These are phyloP conservation scores for Polydrusus pterygomalis DNA, from an alignment of 2,888 invertebrate genomes.

Conservation along the genomic window DNA sequence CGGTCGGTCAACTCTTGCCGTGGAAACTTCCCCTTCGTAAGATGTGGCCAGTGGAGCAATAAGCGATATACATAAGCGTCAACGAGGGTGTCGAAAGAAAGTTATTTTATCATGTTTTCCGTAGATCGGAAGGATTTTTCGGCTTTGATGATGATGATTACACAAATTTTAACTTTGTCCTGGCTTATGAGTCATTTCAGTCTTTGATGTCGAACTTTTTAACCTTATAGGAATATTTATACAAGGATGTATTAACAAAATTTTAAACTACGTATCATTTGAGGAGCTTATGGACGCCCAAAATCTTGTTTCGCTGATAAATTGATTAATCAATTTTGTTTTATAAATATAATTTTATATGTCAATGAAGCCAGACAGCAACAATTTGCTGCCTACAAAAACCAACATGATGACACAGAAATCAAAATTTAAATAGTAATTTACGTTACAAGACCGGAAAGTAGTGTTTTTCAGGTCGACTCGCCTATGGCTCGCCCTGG, in stretches of 20 bases:
- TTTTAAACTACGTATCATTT: too few species aligned
- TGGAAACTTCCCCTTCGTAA: conserved; percentile 46
- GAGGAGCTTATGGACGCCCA: too few species aligned
- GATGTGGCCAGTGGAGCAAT: conserved; percentile 49
- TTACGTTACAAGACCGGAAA: too few species aligned
- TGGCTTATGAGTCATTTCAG: neutral
- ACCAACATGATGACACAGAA: too few species aligned
- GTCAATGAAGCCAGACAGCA: too few species aligned
- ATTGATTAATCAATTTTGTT: too few species aligned
- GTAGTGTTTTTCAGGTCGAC: too few species aligned
- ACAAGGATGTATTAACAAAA: neutral
- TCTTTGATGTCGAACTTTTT: neutral
- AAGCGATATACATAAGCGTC: conserved; percentile 42
- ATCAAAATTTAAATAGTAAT: too few species aligned
- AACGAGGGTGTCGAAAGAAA: conserved; percentile 38
- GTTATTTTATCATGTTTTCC: conserved; percentile 32
- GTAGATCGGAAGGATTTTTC: conserved; percentile 10
- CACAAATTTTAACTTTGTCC: conserved; percentile 5
- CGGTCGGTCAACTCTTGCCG: conserved; percentile 41
- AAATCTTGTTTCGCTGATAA: too few species aligned
- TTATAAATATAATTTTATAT: too few species aligned
- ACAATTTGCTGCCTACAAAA: too few species aligned
- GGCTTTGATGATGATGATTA: conserved; percentile 17
- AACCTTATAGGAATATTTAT: neutral
- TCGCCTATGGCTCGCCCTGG: too few species aligned